Evolutionary conservation across 2,113 vertebrate species (phyloP).

Genomic region (Picathartes gymnocephalus): DNA sequence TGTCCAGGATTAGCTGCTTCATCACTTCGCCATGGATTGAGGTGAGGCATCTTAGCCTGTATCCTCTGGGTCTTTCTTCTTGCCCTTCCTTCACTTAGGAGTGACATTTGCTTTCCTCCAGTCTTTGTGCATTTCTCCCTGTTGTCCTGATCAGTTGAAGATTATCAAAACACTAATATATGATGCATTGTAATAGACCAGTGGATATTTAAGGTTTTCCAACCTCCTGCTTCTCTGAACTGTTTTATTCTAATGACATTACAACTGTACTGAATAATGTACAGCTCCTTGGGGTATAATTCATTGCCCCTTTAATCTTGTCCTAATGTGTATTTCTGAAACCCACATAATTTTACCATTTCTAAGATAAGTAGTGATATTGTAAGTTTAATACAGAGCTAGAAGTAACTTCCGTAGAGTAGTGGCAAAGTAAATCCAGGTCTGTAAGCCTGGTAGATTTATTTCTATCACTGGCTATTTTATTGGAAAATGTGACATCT

Average conservation of each 20-base stretch:
- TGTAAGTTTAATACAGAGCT: background rate
- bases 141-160: background rate
- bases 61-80: background rate
- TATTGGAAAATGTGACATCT: background rate
- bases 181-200: background rate
- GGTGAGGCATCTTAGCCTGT: background rate
- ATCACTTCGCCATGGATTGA: background rate
- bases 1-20: background rate
- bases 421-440: background rate
- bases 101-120: background rate
- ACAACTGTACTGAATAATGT: background rate
- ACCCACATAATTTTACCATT: background rate
- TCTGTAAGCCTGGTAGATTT: background rate
- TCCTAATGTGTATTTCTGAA: background rate
- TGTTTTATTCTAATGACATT: background rate
- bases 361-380: background rate
- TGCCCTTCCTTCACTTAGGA: background rate
- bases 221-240: background rate
- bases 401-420: background rate
- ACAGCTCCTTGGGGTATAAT: background rate
- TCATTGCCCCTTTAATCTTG: background rate
- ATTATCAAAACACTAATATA: background rate
- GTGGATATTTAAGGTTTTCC: background rate
- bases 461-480: background rate
- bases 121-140: background rate